phyloP scores from a whole-genome alignment of 2,888 invertebrate genomes.

The Thalpophila matura region DNA sequence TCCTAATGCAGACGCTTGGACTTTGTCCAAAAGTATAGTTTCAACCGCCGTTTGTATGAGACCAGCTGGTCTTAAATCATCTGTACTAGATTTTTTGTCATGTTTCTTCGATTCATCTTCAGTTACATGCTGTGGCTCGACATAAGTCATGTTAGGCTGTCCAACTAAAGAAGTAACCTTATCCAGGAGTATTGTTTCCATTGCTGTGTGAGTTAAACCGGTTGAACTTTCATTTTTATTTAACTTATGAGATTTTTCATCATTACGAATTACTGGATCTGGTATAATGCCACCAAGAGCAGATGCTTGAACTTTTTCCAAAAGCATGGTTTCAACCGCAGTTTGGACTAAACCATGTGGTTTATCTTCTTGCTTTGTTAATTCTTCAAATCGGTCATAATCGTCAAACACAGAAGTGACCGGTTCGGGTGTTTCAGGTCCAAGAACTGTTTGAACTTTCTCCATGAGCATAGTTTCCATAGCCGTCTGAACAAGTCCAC shows the following conservation, averaged over 20 bases:
- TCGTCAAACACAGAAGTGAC: conserved; percentile 59
- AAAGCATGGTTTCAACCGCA: conserved; percentile 61
- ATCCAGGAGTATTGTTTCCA: conserved; percentile 88
- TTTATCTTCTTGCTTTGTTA: conserved; percentile 43
- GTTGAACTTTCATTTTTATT: conserved; percentile 59
- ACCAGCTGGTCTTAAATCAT: conserved; percentile 59
- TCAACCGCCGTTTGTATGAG: conserved; percentile 57
- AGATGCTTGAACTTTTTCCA: conserved; percentile 58
- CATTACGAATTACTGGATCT: conserved; percentile 35
- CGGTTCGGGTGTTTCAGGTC: conserved; percentile 73
- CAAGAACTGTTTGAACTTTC: conserved; percentile 82
- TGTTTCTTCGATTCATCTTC: conserved; percentile 26
- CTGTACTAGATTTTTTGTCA: conserved; percentile 19
- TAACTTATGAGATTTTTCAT: conserved; percentile 19
- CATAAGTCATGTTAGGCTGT: conserved; percentile 23
- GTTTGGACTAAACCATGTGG: conserved; percentile 63
- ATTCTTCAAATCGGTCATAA: conserved; percentile 46
- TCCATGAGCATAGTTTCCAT: conserved; percentile 90
- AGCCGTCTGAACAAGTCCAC: conserved; percentile 85
- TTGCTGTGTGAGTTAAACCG: conserved; percentile 83
- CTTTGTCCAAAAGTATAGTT: conserved; percentile 47
- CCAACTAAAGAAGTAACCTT: conserved; percentile 75
- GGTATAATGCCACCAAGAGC: conserved; percentile 42
- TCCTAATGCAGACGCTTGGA: conserved; percentile 36
- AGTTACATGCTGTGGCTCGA: conserved; percentile 27